A percentile compares a stretch with the other conserved stretches of the same genome.
Conservation (phyloP, 2,797 vertebrate genomes). For the Centropyge bicolor region DNA sequence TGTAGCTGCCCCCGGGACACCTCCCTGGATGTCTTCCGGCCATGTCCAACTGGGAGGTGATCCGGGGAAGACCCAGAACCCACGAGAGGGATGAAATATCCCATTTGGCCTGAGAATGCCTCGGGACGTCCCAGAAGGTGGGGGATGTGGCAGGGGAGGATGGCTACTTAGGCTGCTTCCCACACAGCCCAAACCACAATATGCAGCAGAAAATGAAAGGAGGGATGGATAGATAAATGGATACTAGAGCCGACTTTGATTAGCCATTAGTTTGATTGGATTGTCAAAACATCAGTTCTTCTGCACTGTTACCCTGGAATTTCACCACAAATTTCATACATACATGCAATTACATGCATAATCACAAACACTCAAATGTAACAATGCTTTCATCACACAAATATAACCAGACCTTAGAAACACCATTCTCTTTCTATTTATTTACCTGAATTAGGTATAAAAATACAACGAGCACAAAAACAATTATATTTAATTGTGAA, state of each 20-base stretch:
- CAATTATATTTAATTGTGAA: constrained; percentile 9
- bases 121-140: constrained; percentile 9
- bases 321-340: neutral
- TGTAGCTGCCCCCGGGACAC: constrained; percentile 2
- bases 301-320: neutral
- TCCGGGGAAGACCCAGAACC: constrained; percentile 14
- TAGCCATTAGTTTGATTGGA: constrained; percentile 27
- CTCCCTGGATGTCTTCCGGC: neutral
- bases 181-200: constrained; percentile 3
- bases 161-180: neutral
- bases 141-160: neutral
- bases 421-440: no score
- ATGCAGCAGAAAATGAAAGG: neutral
- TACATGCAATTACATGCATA: neutral
- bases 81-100: constrained; percentile 23
- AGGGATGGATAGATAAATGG: constrained; percentile 4
- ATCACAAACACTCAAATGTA: neutral
- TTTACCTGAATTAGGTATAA: constrained; percentile 3
- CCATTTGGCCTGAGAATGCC: constrained; percentile 22
- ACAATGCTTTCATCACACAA: neutral
- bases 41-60: constrained; percentile 14
- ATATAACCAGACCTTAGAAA: neutral
- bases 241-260: constrained; percentile 6
- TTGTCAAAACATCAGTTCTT: neutral
- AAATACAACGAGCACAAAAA: neutral